Evolutionary conservation across 2,113 vertebrate species (phyloP).

Genomic region (Megalops atlanticus): DNA sequence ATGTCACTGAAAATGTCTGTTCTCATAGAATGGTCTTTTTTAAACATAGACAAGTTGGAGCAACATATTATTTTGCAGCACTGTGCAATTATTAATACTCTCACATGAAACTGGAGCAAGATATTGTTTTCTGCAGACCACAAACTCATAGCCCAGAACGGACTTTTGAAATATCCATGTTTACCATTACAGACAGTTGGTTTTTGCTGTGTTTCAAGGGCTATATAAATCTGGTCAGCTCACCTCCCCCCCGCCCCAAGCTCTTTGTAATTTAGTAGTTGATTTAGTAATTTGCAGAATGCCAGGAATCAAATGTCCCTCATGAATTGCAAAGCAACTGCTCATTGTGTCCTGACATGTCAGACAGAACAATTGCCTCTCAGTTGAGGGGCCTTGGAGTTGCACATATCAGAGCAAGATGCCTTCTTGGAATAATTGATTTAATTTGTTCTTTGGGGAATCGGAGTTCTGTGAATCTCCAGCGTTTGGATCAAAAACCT

Average conservation of each 20-base stretch:
- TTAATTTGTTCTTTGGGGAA: conserved; percentile 12
- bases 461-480: neutral
- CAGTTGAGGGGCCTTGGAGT: too few species aligned
- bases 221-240: neutral
- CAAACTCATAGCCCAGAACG: neutral
- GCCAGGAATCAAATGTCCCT: neutral
- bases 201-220: neutral
- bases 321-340: neutral
- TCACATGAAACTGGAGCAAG: neutral
- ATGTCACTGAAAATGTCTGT: neutral
- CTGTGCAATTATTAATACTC: neutral
- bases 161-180: neutral
- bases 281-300: neutral
- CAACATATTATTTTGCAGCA: neutral
- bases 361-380: neutral
- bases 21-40: neutral
- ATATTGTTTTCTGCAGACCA: neutral
- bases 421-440: conserved; percentile 4
- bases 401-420: conserved; percentile 2
- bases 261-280: conserved; percentile 6
- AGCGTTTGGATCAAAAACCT: neutral
- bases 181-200: neutral
- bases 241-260: neutral
- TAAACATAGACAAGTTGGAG: neutral
- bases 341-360: neutral